Evolutionary conservation across 1,140 invertebrate genomes (phyloP), one percentile per base, ranked within the genome.

Genomic region (Euwallacea fornicatus): DNA sequence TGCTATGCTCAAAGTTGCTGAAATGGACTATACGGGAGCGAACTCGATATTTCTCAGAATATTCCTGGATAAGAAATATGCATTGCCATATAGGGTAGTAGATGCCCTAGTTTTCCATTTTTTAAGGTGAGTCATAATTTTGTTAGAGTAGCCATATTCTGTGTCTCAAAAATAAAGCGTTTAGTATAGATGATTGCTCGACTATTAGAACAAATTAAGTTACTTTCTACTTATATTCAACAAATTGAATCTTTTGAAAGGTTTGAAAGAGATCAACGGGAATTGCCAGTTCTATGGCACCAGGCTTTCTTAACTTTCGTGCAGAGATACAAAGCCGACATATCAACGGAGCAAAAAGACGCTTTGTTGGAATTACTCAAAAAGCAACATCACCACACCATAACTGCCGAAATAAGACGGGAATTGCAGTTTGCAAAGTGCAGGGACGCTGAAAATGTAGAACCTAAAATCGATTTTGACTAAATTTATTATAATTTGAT

Each of bases 61-160:
- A 78, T 89, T 99, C 62, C 89, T 99, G 66, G 97, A 99, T 79
- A 99, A 99, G 82, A 98, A 98, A 82, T 99, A 99, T 86, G 96
- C 97, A 2, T 83, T 99, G 50, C 97, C 97, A 0, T 99, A 95
- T 82, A 86, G 95, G 77, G 97, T 98, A 3, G 87, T 99, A 11
- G 97, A 99, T 85, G 94, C 93, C 9, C 86, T 96, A n/a, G 95
- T 99, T 3, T 93, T 94, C 81, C 96, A 99, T 83, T 99, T 99
- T 82, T 78, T 98, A 7, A 90, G 88, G 92, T 94, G 55, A 33
- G 21, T 33, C 21, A 33, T 33, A 33, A 33, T 33, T 33, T 33
- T 33, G 21, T 4, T 33, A 33, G 21, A 33, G 21, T 33, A 33
- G 4, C 1, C 1, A 33, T 4, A 33, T 33, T 4, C 1, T 33